Evolutionary conservation across 2,113 vertebrate genomes (phyloP).

Genomic region (Corythoichthys intestinalis): DNA sequence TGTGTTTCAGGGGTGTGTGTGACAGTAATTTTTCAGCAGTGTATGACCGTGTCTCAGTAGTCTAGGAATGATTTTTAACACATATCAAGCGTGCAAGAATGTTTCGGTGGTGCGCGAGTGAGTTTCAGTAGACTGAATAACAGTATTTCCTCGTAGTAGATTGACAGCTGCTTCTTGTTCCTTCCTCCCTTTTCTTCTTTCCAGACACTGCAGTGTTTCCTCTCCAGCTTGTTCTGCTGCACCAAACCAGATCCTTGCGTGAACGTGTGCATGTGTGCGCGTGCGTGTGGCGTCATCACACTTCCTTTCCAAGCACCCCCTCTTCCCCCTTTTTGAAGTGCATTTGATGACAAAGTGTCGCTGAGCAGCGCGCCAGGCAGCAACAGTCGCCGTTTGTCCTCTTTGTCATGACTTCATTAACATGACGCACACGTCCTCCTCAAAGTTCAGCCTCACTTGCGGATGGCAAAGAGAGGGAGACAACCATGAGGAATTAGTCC

Average conservation of each 20-base stretch:
- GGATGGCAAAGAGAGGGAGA: background rate
- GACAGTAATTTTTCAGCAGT: background rate
- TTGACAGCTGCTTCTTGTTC: background rate
- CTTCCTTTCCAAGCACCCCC: background rate
- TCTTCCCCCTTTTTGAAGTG: background rate
- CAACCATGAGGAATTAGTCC: background rate
- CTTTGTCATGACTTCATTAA: slow-evolving; percentile 74
- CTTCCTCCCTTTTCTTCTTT: background rate
- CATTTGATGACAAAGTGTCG: background rate
- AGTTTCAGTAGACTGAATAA: too few species aligned
- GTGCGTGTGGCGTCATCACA: background rate
- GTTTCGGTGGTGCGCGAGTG: too few species aligned
- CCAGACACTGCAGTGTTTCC: background rate
- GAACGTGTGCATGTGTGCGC: too few species aligned
- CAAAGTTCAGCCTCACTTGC: slow-evolving; percentile 70
- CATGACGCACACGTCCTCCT: slow-evolving; percentile 76
- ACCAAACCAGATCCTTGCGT: background rate
- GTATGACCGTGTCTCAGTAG: background rate
- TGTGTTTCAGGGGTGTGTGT: background rate
- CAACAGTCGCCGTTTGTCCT: slow-evolving; percentile 47
- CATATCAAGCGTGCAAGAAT: background rate
- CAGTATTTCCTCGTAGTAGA: background rate
- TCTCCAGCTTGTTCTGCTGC: background rate
- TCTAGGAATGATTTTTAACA: background rate
- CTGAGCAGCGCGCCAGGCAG: background rate